Conservation (phyloP, 1,140 invertebrate species). For the Euura saliciscinereae region DNA sequence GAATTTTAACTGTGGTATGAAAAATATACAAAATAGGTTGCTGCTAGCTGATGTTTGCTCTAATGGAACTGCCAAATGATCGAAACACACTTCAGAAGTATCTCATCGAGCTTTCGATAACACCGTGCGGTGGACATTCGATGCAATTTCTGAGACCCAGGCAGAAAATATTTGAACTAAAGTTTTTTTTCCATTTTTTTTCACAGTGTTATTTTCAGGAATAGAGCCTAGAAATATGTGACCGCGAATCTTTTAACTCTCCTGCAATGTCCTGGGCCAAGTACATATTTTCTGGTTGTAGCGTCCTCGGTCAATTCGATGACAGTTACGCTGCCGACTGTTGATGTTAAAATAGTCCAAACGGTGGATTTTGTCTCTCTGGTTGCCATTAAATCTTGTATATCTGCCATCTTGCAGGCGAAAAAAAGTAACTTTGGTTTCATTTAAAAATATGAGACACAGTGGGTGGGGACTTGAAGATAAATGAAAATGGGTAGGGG, state of each 20-base stretch:
- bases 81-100: background rate
- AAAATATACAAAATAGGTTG: background rate
- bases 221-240: background rate
- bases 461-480: background rate
- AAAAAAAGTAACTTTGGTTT: background rate
- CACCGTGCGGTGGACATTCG: background rate
- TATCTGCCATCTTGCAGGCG: background rate
- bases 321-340: background rate
- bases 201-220: background rate
- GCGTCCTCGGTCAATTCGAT: background rate
- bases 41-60: background rate
- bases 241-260: background rate
- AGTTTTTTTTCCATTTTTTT: too few relatives aligned
- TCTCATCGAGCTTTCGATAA: background rate
- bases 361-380: background rate
- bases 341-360: background rate
- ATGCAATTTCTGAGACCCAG: background rate
- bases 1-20: background rate
- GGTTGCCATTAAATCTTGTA: background rate
- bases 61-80: background rate
- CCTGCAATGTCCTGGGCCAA: background rate
- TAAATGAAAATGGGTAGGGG: background rate
- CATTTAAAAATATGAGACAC: background rate
- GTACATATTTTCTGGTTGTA: background rate
- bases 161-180: background rate